phyloP scores from a whole-genome alignment of 2,797 vertebrate species.

The Onychomys arenicola region DNA sequence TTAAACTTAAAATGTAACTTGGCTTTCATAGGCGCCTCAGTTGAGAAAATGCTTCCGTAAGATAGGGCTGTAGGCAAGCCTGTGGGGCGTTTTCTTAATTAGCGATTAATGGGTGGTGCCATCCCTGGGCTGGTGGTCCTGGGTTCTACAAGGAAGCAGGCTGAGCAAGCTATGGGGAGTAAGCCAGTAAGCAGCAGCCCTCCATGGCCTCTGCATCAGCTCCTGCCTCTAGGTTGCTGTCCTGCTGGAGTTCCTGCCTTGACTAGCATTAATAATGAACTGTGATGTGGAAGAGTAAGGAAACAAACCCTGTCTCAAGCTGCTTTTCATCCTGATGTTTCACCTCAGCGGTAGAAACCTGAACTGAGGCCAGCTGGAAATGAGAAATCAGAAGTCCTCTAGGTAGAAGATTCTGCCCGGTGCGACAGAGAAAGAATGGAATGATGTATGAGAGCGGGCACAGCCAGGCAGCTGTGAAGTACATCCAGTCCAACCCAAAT shows the following conservation, averaged over 20 bases:
- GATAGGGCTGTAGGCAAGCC: no score
- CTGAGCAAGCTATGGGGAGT: not conserved
- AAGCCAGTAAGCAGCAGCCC: not conserved
- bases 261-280: not conserved
- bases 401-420: not conserved
- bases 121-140: not conserved
- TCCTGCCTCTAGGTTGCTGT: no score
- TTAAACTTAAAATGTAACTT: not conserved
- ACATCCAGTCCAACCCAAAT: not conserved
- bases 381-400: not conserved
- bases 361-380: not conserved
- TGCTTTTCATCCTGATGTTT: not conserved
- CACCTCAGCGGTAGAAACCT: not conserved
- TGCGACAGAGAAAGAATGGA: not conserved
- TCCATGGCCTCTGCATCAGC: not conserved
- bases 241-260: no score
- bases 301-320: not conserved
- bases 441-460: not conserved
- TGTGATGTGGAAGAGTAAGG: not conserved
- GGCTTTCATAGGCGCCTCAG: not conserved
- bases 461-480: not conserved
- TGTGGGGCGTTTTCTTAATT: not conserved
- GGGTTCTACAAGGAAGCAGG: not conserved
- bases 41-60: not conserved
- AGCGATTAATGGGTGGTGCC: not conserved